Base-by-base conservation (phyloP, 2,797 vertebrate species). In the Rhinella marina region DNA sequence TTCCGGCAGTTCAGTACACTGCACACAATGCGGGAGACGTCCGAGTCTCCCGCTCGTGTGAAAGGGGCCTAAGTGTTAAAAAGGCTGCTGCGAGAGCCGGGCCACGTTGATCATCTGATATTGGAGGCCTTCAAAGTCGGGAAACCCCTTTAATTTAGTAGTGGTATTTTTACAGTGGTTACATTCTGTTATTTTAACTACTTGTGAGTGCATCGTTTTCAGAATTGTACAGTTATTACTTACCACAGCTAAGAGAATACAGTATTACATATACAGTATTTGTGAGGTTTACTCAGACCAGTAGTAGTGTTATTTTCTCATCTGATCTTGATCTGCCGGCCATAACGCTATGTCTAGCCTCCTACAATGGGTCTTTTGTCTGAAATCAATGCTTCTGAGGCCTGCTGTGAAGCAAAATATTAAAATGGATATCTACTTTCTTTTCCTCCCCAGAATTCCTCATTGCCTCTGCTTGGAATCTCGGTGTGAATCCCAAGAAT, bases 401-500 rank as follows among this genome's bases (percentile, higher is more conserved):
- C 79, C 84, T 78, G 70, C 84, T 82, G 84, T 82, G 25, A 78
- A 86, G 70, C 29, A 86, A 86, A 86, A 89, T 86, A 86, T 89
- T 89, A 83, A 86, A 76, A 82, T 77, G 27, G 70, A 70, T 75
- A 86, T 88, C 78, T 52, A 64, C 72, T 89, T 86, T 89, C 79
- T 86, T 86, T 78, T 75, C 61, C 32, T 86, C 75, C 80, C 72
- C 84, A 89, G 79, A 78, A 82, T 68, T 72, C 13, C 85, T 50
- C 61, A 25, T 59, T 77, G 88, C 70, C 70, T 86, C 62, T 9
- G 16, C 13, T 32, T 89, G 84, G 73, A 78, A 86, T 86, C 79
- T 80, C 79, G 72, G n/a, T 64, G 79, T 82, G 84, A 62, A 86
- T 82, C 80, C 75, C 72, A 86, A 72, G 80, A 89, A 82, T 78